Conservation (phyloP, 2,888 invertebrate genomes). For the Willowsia nigromaculata region DNA sequence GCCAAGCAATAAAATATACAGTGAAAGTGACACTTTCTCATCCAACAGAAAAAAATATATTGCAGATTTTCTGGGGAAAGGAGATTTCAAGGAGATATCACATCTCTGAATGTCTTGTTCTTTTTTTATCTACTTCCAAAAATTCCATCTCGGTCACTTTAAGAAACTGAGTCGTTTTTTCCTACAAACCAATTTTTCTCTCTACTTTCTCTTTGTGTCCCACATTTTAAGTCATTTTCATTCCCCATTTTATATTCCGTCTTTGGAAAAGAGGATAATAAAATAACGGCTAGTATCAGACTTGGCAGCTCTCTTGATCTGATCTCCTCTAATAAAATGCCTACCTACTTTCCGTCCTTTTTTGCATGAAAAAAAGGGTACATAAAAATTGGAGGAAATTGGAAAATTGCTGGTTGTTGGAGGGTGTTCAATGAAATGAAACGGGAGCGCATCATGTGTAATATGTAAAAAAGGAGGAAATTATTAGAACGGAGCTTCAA, state of each 20-base stretch:
- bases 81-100: not conserved
- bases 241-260: not conserved
- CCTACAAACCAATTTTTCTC: not conserved
- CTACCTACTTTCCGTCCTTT: too few relatives aligned
- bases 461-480: too few relatives aligned
- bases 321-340: not conserved
- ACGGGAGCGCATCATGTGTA: too few relatives aligned
- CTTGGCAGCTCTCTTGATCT: conserved; percentile 13
- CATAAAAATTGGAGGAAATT: too few relatives aligned
- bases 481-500: too few relatives aligned
- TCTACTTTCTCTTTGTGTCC: conserved; percentile 9
- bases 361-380: too few relatives aligned
- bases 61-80: not conserved
- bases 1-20: conserved; percentile 12
- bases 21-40: not conserved
- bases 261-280: not conserved
- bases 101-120: not conserved
- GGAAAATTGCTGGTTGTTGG: too few relatives aligned
- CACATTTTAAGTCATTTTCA: conserved; percentile 8
- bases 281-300: not conserved
- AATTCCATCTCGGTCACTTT: not conserved
- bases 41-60: not conserved
- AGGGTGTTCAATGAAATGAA: too few relatives aligned
- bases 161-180: not conserved
- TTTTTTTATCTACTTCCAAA: conserved; percentile 8